Conservation (phyloP, 2,113 vertebrate species). For the Terrapene triunguis region DNA sequence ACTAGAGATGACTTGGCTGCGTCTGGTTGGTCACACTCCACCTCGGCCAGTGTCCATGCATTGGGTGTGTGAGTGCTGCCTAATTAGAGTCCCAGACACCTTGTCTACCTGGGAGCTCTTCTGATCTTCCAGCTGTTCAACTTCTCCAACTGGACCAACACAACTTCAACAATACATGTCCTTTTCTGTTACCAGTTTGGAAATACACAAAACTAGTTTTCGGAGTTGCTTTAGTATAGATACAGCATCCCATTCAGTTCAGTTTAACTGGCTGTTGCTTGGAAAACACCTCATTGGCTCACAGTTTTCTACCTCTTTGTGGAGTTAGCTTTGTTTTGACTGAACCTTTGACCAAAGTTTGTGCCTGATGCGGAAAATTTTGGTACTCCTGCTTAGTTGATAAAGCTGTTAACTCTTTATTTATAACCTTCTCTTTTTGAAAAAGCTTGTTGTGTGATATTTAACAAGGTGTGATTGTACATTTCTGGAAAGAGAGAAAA, state of each 20-base stretch:
- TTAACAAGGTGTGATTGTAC: slow-evolving; percentile 35
- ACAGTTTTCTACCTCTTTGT: neutral
- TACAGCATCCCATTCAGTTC: neutral
- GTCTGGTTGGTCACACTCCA: no score
- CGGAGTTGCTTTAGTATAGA: neutral
- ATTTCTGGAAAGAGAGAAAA: slow-evolving; percentile 22
- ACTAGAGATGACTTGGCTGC: no score
- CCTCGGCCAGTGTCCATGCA: no score
- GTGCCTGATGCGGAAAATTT: neutral
- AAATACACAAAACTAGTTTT: neutral
- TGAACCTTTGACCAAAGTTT: neutral
- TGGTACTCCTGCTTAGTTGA: slow-evolving; percentile 14
- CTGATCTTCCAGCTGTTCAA: no score
- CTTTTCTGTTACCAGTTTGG: neutral
- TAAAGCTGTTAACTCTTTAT: neutral
- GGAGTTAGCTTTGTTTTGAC: neutral
- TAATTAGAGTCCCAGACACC: no score
- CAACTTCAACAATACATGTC: neutral
- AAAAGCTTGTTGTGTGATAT: slow-evolving; percentile 15
- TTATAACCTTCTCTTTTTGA: neutral
- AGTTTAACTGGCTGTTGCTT: neutral
- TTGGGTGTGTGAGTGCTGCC: no score
- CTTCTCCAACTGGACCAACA: no score
- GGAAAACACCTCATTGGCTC: neutral
- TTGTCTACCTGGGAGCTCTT: no score